Conservation (phyloP, 2,797 vertebrate species). For the Phataginus tetradactyla region DNA sequence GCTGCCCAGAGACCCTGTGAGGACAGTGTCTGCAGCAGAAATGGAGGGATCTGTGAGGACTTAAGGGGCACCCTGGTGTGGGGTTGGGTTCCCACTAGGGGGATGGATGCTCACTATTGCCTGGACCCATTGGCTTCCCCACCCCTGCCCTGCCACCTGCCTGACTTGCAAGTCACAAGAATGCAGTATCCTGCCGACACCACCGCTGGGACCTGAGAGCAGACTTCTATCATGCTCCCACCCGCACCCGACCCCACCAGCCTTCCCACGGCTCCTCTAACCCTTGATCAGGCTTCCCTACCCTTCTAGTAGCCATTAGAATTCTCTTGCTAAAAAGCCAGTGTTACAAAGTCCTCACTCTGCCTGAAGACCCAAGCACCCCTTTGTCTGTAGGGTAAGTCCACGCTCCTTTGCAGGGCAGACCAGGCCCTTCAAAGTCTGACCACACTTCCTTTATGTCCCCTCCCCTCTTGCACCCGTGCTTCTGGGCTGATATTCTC, state of each 20-base stretch:
- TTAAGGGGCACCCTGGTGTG: neutral
- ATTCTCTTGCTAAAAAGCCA: neutral
- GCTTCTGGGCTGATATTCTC: neutral
- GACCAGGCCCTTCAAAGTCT: neutral
- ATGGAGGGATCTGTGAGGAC: neutral
- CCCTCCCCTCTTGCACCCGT: no score
- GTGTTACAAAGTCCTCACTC: neutral
- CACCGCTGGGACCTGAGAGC: neutral
- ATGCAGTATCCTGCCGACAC: neutral
- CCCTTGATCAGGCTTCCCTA: neutral
- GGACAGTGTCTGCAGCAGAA: neutral
- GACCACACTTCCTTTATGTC: neutral
- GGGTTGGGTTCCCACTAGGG: neutral
- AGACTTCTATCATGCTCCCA: neutral
- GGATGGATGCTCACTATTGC: neutral
- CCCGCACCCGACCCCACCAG: neutral
- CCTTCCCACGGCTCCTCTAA: neutral
- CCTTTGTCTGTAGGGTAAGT: neutral
- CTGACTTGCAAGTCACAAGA: neutral
- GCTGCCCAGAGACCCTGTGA: no score
- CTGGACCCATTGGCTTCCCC: neutral
- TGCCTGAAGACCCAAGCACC: neutral
- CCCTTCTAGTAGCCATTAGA: neutral
- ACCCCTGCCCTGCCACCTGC: neutral
- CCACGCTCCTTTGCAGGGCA: neutral